A percentile compares a stretch with the other conserved stretches of the same genome.
These are phyloP conservation scores for Eucriotettix oculatus DNA, from an alignment of 2,888 invertebrate genomes.

Conservation along the genomic window DNA sequence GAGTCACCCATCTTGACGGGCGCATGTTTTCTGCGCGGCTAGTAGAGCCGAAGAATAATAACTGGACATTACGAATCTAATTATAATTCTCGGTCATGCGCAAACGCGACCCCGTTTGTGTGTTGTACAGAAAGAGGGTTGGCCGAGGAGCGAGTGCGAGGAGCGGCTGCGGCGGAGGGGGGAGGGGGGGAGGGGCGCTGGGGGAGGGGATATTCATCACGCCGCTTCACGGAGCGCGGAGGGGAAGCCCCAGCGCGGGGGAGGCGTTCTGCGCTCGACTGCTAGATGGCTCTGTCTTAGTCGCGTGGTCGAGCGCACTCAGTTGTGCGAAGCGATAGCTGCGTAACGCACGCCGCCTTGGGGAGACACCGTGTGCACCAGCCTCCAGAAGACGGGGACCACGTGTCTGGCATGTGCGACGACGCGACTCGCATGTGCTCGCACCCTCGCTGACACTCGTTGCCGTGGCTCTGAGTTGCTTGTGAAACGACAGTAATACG, in stretches of 20 bases:
- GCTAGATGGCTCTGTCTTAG: neutral
- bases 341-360: neutral
- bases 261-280: neutral
- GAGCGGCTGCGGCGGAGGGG: neutral
- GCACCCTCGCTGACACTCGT: neutral
- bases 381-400: neutral
- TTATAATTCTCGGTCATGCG: conserved; percentile 25
- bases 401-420: neutral
- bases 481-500: neutral
- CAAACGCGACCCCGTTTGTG: conserved; percentile 5
- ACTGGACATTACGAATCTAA: conserved; percentile 36
- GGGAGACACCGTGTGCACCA: no score
- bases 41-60: conserved; percentile 13
- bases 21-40: conserved; percentile 7
- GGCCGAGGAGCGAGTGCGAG: neutral
- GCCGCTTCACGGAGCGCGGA: neutral
- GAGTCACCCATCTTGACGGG: neutral
- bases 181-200: neutral
- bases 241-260: conserved; percentile 1
- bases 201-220: neutral
- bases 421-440: neutral
- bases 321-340: neutral
- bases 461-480: no score
- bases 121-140: conserved; percentile 4
- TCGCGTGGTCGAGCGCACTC: neutral